Conservation (phyloP, 2,888 invertebrate species). For the Cantharis rufa region DNA sequence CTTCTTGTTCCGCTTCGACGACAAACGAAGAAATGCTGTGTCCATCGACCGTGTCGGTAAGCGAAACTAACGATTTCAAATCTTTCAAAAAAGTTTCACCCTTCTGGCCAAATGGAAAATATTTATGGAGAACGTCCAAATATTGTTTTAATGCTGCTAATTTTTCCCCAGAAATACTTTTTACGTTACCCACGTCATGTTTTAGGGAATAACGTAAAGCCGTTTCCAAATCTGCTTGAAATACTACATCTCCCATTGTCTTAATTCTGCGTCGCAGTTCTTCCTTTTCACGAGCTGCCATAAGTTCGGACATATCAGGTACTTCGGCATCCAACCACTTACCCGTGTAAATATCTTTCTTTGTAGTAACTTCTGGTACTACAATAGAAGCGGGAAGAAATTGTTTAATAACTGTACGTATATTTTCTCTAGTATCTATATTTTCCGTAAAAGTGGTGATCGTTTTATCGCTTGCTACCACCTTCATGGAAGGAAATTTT, state of each 20-base stretch:
- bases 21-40: conserved; percentile 64
- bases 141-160: conserved; percentile 76
- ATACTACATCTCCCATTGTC: conserved; percentile 65
- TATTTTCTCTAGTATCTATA: conserved; percentile 49
- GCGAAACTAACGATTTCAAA: conserved; percentile 61
- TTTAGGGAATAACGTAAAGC: conserved; percentile 81
- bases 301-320: conserved; percentile 41
- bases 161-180: conserved; percentile 71
- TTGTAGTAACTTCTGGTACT: conserved; percentile 34
- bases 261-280: conserved; percentile 49
- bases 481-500: conserved; percentile 62
- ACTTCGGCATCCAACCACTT: conserved; percentile 56
- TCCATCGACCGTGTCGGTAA: conserved; percentile 61
- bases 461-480: conserved; percentile 52
- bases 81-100: conserved; percentile 69
- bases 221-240: conserved; percentile 86
- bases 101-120: conserved; percentile 77
- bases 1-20: conserved; percentile 56
- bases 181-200: conserved; percentile 79
- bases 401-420: conserved; percentile 59
- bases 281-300: conserved; percentile 43
- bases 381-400: conserved; percentile 55
- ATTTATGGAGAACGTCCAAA: conserved; percentile 70
- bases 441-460: conserved; percentile 26
- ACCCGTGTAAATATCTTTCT: conserved; percentile 39